These are phyloP conservation scores for Luscinia luscinia DNA, from an alignment of 2,797 vertebrate genomes.

Conservation along the genomic window DNA sequence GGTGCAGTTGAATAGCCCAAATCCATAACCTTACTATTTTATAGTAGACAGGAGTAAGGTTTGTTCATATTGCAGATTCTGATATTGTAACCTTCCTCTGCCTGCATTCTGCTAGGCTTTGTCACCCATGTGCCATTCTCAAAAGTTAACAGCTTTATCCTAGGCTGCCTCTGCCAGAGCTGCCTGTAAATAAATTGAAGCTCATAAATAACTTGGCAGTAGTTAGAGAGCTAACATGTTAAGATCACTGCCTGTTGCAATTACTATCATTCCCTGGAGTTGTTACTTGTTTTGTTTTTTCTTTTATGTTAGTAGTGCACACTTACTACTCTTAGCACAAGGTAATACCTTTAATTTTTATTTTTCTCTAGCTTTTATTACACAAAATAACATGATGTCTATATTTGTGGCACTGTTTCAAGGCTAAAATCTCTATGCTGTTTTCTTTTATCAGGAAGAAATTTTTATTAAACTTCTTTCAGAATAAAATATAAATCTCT, in stretches of 20 bases:
- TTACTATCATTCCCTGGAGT: not conserved
- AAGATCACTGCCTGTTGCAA: not conserved
- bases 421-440: not conserved
- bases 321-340: not conserved
- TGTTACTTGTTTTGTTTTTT: not conserved
- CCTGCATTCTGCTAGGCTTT: not conserved
- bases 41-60: not conserved
- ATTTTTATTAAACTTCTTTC: not conserved
- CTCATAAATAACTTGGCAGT: not conserved
- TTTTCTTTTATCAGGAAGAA: not conserved
- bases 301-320: not conserved
- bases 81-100: not conserved
- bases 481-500: not conserved
- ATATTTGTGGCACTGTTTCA: not conserved
- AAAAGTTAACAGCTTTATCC: not conserved
- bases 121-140: not conserved
- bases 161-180: not conserved
- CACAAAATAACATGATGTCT: not conserved
- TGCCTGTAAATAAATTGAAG: not conserved
- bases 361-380: not conserved
- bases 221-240: not conserved
- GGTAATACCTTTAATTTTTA: not conserved
- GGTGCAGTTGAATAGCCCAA: not conserved
- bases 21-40: not conserved
- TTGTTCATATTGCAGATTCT: not conserved